phyloP scores from a whole-genome alignment of 1,140 invertebrate species.

The Epicauta chinensis region DNA sequence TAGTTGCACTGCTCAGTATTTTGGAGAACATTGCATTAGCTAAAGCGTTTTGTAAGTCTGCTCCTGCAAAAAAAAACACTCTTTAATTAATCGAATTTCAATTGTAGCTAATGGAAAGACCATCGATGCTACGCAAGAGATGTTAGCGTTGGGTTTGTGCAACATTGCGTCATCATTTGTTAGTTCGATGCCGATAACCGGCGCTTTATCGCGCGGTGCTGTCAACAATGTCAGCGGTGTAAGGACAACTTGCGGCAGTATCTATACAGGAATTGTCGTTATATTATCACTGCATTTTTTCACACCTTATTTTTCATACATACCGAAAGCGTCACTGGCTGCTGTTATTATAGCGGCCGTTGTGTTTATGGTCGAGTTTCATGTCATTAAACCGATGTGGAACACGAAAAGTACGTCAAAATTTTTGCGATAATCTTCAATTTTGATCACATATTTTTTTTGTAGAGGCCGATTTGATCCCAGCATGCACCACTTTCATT shows the following conservation, averaged over 20 bases:
- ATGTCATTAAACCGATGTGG: conserved; percentile 51
- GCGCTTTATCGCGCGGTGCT: conserved; percentile 74
- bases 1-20: conserved; percentile 73
- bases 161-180: conserved; percentile 83
- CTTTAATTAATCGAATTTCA: neutral
- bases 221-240: conserved; percentile 85
- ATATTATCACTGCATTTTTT: conserved; percentile 70
- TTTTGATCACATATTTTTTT: conserved; percentile 28
- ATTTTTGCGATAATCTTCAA: neutral
- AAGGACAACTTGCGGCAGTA: conserved; percentile 67
- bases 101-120: conserved; percentile 30
- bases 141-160: conserved; percentile 69
- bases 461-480: conserved; percentile 64
- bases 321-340: conserved; percentile 67
- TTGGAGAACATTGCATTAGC: conserved; percentile 76
- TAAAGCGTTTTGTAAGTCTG: conserved; percentile 72
- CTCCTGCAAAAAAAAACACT: too few species aligned
- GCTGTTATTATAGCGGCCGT: conserved; percentile 79
- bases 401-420: conserved; percentile 64
- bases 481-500: conserved; percentile 60
- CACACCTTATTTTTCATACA: conserved; percentile 57
- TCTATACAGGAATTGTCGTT: conserved; percentile 73
- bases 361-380: conserved; percentile 68
- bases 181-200: conserved; percentile 79
- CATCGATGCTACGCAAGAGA: conserved; percentile 73